These are phyloP conservation scores for Schrankia costaestrigalis DNA, from an alignment of 2,888 invertebrate species.

Conservation along the genomic window DNA sequence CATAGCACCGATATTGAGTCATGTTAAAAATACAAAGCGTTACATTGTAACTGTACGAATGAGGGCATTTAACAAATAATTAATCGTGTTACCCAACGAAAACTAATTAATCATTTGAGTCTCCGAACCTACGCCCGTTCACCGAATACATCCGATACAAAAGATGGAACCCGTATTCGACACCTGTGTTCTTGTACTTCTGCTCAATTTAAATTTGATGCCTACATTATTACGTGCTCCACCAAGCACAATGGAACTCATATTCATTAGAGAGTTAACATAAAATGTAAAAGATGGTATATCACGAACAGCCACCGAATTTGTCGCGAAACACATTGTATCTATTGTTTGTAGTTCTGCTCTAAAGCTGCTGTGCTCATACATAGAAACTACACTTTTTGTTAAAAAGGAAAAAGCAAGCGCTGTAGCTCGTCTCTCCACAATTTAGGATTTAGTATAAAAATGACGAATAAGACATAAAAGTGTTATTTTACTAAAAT, in stretches of 20 bases:
- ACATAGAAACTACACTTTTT: no score
- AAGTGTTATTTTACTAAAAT: no score
- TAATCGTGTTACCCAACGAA: slow-evolving; percentile 53
- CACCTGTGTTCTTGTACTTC: slow-evolving; percentile 51
- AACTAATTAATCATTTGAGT: slow-evolving; percentile 50
- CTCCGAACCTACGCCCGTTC: slow-evolving; percentile 28
- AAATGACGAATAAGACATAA: no score
- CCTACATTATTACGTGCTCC: slow-evolving; percentile 32
- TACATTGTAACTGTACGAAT: slow-evolving; percentile 29
- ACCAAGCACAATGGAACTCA: slow-evolving; percentile 22
- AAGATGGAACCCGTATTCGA: slow-evolving; percentile 42
- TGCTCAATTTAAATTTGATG: slow-evolving; percentile 46
- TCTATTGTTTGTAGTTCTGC: no score
- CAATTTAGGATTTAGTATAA: no score
- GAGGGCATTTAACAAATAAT: slow-evolving; percentile 38
- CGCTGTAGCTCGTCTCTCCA: no score
- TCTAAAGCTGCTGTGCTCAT: no score
- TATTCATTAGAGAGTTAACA: slow-evolving; percentile 24
- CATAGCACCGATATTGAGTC: slow-evolving; percentile 8
- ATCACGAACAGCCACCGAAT: slow-evolving; percentile 20
- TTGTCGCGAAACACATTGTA: slow-evolving; percentile 29
- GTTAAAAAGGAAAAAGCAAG: no score
- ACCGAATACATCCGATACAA: slow-evolving; percentile 37
- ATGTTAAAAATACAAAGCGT: slow-evolving; percentile 20
- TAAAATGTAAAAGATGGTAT: slow-evolving; percentile 22